Evolutionary conservation across 2,888 invertebrate species (phyloP).

Genomic region (Hoplodrina ambigua): DNA sequence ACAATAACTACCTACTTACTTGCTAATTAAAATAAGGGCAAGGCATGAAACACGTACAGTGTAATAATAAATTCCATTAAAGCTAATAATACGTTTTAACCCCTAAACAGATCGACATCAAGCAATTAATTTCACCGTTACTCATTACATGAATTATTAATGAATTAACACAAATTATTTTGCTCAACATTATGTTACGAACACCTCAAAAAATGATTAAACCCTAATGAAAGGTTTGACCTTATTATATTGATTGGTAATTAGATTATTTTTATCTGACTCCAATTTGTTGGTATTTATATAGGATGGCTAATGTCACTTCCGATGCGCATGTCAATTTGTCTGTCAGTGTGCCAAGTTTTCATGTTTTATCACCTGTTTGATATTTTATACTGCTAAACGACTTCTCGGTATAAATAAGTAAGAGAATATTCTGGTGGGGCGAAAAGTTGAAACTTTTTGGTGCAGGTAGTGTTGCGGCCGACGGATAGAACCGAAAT

Average conservation of each 20-base stretch:
- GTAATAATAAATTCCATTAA: conserved; percentile 41
- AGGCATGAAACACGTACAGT: background rate
- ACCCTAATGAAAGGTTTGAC: conserved; percentile 47
- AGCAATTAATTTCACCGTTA: conserved; percentile 51
- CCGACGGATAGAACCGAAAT: conserved; percentile 61
- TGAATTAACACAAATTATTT: conserved; percentile 42
- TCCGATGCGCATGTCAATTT: conserved; percentile 66
- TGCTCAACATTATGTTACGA: conserved; percentile 12
- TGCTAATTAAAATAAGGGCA: conserved; percentile 22
- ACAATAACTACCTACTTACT: conserved; percentile 14
- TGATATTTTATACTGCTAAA: conserved; percentile 59
- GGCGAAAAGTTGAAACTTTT: conserved; percentile 33
- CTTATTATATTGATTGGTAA: conserved; percentile 55
- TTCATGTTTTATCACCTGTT: conserved; percentile 64
- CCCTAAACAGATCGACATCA: conserved; percentile 45
- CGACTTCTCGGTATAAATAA: conserved; percentile 53
- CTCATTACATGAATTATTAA: conserved; percentile 57
- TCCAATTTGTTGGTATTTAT: conserved; percentile 68
- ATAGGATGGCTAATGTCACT: conserved; percentile 69
- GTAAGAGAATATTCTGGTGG: conserved; percentile 10
- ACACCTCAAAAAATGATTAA: conserved; percentile 39
- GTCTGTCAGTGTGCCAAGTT: conserved; percentile 70
- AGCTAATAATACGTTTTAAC: conserved; percentile 37
- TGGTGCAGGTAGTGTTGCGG: conserved; percentile 50
- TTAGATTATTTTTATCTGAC: conserved; percentile 64